These are phyloP conservation scores for Pseudorhombus dupliciocellatus DNA, from an alignment of 2,113 vertebrate species.

Conservation along the genomic window DNA sequence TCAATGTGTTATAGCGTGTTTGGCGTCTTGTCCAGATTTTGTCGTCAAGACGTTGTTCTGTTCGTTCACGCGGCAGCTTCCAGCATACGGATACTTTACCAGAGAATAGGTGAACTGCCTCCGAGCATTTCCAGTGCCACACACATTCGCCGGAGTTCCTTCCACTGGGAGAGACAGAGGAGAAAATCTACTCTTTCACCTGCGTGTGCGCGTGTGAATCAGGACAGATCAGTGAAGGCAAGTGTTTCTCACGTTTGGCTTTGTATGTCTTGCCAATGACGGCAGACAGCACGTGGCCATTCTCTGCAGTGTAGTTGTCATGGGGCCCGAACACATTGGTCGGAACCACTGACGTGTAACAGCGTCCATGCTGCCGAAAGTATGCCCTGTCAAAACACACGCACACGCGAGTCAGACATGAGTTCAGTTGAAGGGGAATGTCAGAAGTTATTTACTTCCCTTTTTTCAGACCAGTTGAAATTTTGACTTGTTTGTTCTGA, in stretches of 20 bases:
- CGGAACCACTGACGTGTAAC: slow-evolving; percentile 89
- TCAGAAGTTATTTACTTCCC: too few species aligned
- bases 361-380: slow-evolving; percentile 81
- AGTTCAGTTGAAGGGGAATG: not conserved
- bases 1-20: not conserved
- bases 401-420: not conserved
- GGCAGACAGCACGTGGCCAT: slow-evolving; percentile 88
- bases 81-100: slow-evolving; percentile 33
- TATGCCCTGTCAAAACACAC: slow-evolving; percentile 42
- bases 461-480: too few species aligned
- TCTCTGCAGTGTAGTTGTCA: slow-evolving; percentile 90
- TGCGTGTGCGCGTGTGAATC: not conserved
- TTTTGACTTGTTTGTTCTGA: too few species aligned
- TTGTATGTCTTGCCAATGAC: slow-evolving; percentile 89
- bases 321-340: slow-evolving; percentile 89
- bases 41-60: not conserved
- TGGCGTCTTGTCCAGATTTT: not conserved
- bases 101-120: slow-evolving; percentile 92
- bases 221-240: not conserved
- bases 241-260: slow-evolving; percentile 84
- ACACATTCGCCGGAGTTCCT: slow-evolving; percentile 79
- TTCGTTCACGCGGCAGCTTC: not conserved
- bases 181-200: not conserved
- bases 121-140: slow-evolving; percentile 86
- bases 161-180: slow-evolving; percentile 43